Base-by-base conservation (phyloP, 2,888 invertebrate genomes). In the Cantharis lateralis region DNA sequence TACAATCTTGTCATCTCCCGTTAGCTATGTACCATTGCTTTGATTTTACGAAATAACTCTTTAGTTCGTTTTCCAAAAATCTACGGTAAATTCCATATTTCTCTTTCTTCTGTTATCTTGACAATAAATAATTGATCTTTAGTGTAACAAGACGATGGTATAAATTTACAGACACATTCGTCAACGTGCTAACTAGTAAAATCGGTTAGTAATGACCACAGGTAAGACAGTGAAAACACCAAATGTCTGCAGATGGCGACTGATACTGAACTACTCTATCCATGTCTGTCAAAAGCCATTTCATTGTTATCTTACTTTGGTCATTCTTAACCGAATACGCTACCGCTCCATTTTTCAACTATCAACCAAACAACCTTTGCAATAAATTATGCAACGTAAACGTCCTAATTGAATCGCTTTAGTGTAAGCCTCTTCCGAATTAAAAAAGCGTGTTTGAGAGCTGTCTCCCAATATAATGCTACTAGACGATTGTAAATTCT, bases 171-270 rank as follows among this genome's bases (percentile, higher is more conserved):
- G 72, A 70, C 75, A 20, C 73, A 77, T 77, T 77, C 66, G 62
- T 72, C 64, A 74, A 77, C 10, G 71, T 74, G 77, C 71, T 68
- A 77, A 74, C 77, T 68, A 68, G 61, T 48, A 62, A 71, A 77
- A 69, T 68, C 16, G 74, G 77, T 68, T 68, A 63, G 62, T 77
- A 48, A 76, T 20, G 64, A 66, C 64, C 64, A 24, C 64, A 66
- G 64, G 64, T 66, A 26, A 74, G 18, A 74, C 70, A 61, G 70
- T 64, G 70, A 32, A 74, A 72, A 76, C 75, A 76, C 15, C 48
- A 28, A 63, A 62, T 69, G 79, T 80, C 80, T 79, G 78, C 81
- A 81, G 81, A 81, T 81, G 81, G 78, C 75, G 80, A 79, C 79
- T 81, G 81, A 81, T 81, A 81, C 70, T 76, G 70, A 62, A 69